Evolutionary conservation across 2,888 invertebrate genomes (phyloP), one percentile per base, ranked within the genome.

Genomic region (Dasypogon diadema): DNA sequence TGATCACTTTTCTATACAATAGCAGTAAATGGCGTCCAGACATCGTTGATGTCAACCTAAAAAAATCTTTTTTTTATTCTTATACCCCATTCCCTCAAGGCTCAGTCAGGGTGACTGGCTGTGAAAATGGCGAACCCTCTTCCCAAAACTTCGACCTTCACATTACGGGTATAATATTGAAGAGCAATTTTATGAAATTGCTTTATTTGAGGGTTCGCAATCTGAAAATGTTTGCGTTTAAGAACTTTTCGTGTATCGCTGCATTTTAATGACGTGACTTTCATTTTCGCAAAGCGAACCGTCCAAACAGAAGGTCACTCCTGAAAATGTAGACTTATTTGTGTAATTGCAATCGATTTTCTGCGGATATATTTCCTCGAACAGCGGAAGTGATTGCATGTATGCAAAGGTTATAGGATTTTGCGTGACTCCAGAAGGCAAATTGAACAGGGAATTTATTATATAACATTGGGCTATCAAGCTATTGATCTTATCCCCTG

Each of bases 301-400:
- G 65, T 42, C 8, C 2, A 48, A 46, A 22, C 48, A 65, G 65
- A 65, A 65, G 65, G 65, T 65, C 65, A 26, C 14, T 24, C 18
- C n/a, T 42, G 42, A 42, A 42, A 42, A 42, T 46, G 46, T 24
- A 12, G 24, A 60, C 37, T 60, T 65, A 48, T 65, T 65, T 65
- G 46, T 65, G 24, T 65, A 65, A 65, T 65, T 65, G 65, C 65
- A 65, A 65, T 65, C 65, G 65, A 65, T 65, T 65, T 65, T 65
- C 48, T 46, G 24, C n/a, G 65, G 65, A 48, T 42, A 65, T 65
- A 46, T 22, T 46, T 46, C 46, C 65, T 46, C 22, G 46, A 65
- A 24, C 46, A 46, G 37, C 60, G 65, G 48, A 65, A 46, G 65
- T 65, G 65, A 65, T 65, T 65, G 65, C 65, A 65, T 65, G 65